These are phyloP conservation scores for Cephus rjabovi DNA, from an alignment of 2,888 invertebrate species.

Conservation along the genomic window DNA sequence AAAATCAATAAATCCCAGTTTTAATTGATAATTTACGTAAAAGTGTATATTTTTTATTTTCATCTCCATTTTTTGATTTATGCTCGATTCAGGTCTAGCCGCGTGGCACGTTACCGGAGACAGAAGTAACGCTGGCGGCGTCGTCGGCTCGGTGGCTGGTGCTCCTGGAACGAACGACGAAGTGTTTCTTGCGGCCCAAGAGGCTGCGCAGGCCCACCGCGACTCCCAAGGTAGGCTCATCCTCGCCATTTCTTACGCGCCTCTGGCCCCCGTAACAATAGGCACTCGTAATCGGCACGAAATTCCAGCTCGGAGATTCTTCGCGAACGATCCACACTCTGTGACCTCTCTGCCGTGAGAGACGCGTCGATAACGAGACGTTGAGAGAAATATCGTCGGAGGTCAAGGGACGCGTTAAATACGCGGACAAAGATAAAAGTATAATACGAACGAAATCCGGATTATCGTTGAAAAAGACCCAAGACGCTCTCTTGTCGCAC, in stretches of 20 bases:
- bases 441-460: not conserved
- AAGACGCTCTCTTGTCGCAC: not conserved
- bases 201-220: constrained; percentile 81
- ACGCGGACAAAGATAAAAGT: not conserved
- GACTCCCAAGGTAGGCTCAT: constrained; percentile 91
- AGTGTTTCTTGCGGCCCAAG: constrained; percentile 86
- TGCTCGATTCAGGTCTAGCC: constrained; percentile 76
- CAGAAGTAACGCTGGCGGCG: constrained; percentile 73
- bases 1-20: not conserved
- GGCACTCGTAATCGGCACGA: constrained; percentile 42
- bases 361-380: no score
- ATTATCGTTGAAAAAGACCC: not conserved
- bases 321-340: not conserved
- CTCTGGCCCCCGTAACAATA: constrained; percentile 58
- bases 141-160: constrained; percentile 57
- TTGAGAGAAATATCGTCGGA: no score
- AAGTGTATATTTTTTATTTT: not conserved
- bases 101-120: constrained; percentile 86
- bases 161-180: constrained; percentile 73
- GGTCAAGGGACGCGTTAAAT: not conserved
- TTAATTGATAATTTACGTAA: not conserved
- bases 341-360: no score
- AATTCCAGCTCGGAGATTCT: not conserved
- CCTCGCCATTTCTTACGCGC: constrained; percentile 60
- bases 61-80: constrained; percentile 2